Conservation (phyloP, 2,797 vertebrate genomes). For the Kryptolebias ocellatus region DNA sequence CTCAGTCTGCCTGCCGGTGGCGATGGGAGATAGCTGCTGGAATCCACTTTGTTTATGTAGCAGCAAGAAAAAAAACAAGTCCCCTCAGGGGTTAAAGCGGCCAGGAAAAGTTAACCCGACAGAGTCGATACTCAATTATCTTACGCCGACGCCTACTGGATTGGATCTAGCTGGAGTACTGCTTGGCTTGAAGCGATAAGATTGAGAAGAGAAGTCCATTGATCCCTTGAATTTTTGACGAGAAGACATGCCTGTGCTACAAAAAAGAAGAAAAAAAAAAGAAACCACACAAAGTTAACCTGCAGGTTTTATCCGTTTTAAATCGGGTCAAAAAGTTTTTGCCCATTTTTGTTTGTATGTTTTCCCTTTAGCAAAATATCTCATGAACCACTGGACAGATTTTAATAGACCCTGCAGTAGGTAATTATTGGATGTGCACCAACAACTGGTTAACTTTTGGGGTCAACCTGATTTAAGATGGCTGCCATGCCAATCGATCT, state of each 20-base stretch:
- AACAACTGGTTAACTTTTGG: too few relatives aligned
- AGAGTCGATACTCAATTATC: slow-evolving; percentile 68
- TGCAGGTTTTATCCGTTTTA: background rate
- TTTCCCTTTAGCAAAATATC: too few relatives aligned
- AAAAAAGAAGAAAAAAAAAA: slow-evolving; percentile 22
- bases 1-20: slow-evolving; percentile 42
- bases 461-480: too few relatives aligned
- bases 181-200: slow-evolving; percentile 18
- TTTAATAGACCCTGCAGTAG: too few relatives aligned
- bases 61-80: slow-evolving; percentile 20
- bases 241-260: background rate
- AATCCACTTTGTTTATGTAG: background rate
- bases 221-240: slow-evolving; percentile 32
- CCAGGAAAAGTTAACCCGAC: slow-evolving; percentile 35
- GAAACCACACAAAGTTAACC: slow-evolving; percentile 8
- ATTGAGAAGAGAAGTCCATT: slow-evolving; percentile 46
- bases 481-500: too few relatives aligned
- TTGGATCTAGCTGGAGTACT: slow-evolving; percentile 28
- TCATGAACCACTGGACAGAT: too few relatives aligned
- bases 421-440: too few relatives aligned
- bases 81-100: slow-evolving; percentile 20
- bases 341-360: too few relatives aligned
- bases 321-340: too few relatives aligned
- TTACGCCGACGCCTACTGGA: slow-evolving; percentile 35
- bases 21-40: slow-evolving; percentile 44